These are phyloP conservation scores for Pogonomyrmex barbatus DNA, from an alignment of 1,140 invertebrate genomes.

Conservation along the genomic window DNA sequence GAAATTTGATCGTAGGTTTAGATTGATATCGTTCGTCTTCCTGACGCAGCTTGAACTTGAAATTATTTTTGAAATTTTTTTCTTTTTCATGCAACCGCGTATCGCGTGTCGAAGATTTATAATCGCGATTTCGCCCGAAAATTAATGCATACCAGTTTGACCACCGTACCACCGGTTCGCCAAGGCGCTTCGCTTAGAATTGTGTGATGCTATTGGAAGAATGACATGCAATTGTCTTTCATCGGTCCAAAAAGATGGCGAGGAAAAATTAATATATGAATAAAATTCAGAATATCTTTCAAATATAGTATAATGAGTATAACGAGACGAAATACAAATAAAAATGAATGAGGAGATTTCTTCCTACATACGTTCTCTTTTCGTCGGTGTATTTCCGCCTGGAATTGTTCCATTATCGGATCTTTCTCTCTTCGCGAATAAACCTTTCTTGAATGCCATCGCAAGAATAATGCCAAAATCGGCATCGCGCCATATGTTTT, in stretches of 20 bases:
- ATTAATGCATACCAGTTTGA: conserved; percentile 3
- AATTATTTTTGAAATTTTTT: no score
- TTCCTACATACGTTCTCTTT: conserved; percentile 24
- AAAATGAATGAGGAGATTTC: background rate
- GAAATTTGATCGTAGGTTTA: background rate
- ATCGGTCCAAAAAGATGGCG: background rate
- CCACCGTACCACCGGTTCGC: background rate
- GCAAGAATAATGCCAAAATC: background rate
- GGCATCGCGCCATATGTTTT: conserved; percentile 3
- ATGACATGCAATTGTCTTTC: background rate
- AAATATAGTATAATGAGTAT: background rate
- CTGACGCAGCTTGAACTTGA: background rate
- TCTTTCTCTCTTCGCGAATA: background rate
- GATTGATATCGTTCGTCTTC: background rate
- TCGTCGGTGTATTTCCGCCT: background rate
- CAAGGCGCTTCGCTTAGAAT: background rate
- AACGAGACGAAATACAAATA: no score
- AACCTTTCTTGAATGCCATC: background rate
- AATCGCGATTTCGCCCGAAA: background rate
- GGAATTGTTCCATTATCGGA: background rate
- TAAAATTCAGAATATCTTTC: background rate
- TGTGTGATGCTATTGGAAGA: background rate
- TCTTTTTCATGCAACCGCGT: no score
- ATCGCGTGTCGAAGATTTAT: background rate
- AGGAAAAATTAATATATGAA: background rate